These are phyloP conservation scores for Zelostemma sp. DNA, from an alignment of 1,140 invertebrate species.

Conservation along the genomic window DNA sequence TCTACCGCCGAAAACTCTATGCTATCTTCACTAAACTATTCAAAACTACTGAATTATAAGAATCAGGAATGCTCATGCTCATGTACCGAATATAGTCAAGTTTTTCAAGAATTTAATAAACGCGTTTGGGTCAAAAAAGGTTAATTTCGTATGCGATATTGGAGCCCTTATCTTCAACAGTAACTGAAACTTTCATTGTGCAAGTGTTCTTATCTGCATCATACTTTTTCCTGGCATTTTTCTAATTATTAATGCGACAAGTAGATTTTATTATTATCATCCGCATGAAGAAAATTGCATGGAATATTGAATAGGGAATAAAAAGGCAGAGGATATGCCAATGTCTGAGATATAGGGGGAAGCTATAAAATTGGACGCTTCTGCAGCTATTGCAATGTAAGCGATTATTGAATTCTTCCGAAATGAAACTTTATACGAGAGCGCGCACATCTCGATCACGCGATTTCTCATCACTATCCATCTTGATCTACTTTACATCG, in stretches of 20 bases:
- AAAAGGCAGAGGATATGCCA: neutral
- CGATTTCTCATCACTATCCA: constrained; percentile 20
- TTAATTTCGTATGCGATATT: too few relatives aligned
- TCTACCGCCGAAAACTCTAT: too few relatives aligned
- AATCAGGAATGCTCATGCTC: too few relatives aligned
- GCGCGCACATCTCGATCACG: constrained; percentile 11
- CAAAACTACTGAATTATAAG: too few relatives aligned
- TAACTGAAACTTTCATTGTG: too few relatives aligned
- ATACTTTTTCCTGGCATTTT: too few relatives aligned
- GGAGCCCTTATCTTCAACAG: too few relatives aligned
- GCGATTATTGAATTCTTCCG: constrained; percentile 53
- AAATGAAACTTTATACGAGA: constrained; percentile 53
- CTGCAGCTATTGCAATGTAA: constrained; percentile 46
- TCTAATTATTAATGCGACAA: neutral
- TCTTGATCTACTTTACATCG: constrained; percentile 24
- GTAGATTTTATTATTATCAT: neutral
- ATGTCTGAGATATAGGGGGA: neutral
- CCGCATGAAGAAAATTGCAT: neutral
- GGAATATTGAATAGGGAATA: neutral
- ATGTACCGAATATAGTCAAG: too few relatives aligned
- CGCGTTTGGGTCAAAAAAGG: too few relatives aligned
- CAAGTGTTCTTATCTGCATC: too few relatives aligned
- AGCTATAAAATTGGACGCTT: constrained; percentile 39
- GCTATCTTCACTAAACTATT: too few relatives aligned
- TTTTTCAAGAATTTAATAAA: too few relatives aligned